These are phyloP conservation scores for Procambarus clarkii DNA, from an alignment of 1,140 invertebrate species.

Conservation along the genomic window DNA sequence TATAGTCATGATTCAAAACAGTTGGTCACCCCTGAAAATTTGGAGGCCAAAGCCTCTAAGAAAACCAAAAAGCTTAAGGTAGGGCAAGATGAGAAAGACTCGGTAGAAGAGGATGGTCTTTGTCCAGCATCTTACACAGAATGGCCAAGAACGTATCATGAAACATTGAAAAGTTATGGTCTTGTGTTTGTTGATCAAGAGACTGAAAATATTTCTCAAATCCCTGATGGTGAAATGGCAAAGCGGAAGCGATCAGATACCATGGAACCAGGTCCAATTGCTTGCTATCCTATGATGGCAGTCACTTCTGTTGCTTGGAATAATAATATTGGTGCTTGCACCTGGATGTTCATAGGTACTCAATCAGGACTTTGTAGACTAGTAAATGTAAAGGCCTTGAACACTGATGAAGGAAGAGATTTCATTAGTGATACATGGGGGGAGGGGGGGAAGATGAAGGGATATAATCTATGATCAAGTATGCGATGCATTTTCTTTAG, in stretches of 20 bases:
- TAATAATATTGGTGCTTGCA: constrained; percentile 56
- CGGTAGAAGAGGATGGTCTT: constrained; percentile 33
- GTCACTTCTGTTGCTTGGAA: constrained; percentile 60
- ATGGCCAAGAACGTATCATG: constrained; percentile 27
- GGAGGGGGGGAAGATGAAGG: too few relatives aligned
- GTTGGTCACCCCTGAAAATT: neutral
- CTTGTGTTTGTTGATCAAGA: constrained; percentile 60
- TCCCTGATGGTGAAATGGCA: constrained; percentile 3
- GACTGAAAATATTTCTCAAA: constrained; percentile 11
- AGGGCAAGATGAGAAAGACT: neutral
- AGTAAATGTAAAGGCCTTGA: constrained; percentile 16
- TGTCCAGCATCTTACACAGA: neutral
- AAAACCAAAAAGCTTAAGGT: neutral
- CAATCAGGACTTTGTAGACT: constrained; percentile 51
- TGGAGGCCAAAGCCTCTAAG: neutral
- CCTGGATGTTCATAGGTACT: constrained; percentile 51
- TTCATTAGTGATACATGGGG: constrained; percentile 12
- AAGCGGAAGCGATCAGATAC: constrained; percentile 18
- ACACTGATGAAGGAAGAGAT: neutral
- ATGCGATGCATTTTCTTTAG: too few relatives aligned
- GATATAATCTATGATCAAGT: too few relatives aligned
- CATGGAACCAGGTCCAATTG: constrained; percentile 53
- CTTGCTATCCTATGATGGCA: constrained; percentile 57
- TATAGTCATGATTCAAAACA: neutral
- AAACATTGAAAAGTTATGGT: constrained; percentile 19